phyloP scores from a whole-genome alignment of 2,797 vertebrate species.

The Myotis findleyi region DNA sequence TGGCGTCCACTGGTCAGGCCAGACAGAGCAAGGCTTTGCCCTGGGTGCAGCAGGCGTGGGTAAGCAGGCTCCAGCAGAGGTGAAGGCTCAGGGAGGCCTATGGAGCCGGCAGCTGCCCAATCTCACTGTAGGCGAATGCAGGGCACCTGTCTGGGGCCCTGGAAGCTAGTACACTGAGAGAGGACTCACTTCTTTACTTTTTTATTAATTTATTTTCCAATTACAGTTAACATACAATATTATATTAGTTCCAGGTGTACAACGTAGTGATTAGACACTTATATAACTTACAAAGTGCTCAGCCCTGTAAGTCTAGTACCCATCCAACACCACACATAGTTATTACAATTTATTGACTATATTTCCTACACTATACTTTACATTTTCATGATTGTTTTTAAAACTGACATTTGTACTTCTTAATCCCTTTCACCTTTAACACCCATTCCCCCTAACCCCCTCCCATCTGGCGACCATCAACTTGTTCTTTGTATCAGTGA shows the following conservation, averaged over 20 bases:
- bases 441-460: neutral
- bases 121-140: neutral
- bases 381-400: neutral
- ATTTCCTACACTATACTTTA: neutral
- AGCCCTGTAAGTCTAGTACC: neutral
- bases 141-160: neutral
- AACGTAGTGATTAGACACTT: neutral
- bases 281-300: neutral
- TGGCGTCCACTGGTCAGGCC: neutral
- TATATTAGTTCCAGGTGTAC: neutral
- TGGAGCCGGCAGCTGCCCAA: neutral
- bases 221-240: neutral
- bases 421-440: neutral
- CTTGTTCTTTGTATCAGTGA: neutral
- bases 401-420: neutral
- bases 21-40: neutral
- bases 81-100: neutral
- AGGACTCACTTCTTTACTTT: neutral
- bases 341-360: neutral
- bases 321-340: neutral
- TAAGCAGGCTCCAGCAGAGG: neutral
- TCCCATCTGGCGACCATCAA: neutral
- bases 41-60: neutral
- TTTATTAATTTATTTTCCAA: neutral
- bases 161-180: neutral